Conservation (phyloP, 2,888 invertebrate species). For the Caenorhabditis japonica region DNA sequence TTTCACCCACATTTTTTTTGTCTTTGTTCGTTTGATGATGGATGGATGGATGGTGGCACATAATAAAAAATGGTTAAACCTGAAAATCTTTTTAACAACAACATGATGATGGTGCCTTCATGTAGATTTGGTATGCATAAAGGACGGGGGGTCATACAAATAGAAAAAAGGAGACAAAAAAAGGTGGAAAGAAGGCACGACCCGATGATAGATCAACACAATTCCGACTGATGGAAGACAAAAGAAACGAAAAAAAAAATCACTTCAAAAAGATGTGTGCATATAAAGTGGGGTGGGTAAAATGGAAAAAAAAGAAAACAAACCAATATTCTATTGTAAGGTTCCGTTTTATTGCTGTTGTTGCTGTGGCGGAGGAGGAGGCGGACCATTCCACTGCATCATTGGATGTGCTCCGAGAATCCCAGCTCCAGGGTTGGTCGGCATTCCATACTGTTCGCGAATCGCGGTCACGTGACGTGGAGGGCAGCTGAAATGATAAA, state of each 20-base stretch:
- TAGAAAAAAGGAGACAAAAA: constrained; percentile 9
- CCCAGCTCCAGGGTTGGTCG: constrained; percentile 17
- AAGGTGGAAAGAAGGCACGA: constrained; percentile 13
- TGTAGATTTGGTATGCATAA: constrained; percentile 5
- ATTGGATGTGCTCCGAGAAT: constrained; percentile 29
- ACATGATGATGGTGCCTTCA: constrained; percentile 16
- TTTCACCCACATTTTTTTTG: too few relatives aligned
- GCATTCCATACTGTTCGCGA: constrained; percentile 13
- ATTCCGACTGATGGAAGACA: constrained; percentile 30
- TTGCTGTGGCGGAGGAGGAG: neutral
- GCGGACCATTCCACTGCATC: constrained; percentile 25
- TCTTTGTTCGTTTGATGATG: too few relatives aligned
- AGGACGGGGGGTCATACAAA: neutral
- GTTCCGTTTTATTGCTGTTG: constrained; percentile 15
- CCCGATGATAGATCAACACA: constrained; percentile 36
- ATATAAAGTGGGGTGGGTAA: too few relatives aligned
- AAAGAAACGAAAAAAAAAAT: constrained; percentile 16
- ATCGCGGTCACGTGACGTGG: constrained; percentile 34
- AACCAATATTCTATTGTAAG: too few relatives aligned
- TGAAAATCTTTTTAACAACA: constrained; percentile 4
- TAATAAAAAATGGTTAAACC: constrained; percentile 24
- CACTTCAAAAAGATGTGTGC: constrained; percentile 22
- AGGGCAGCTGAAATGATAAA: constrained; percentile 28
- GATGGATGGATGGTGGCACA: constrained; percentile 18
- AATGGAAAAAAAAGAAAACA: too few relatives aligned